A percentile compares a stretch with the other conserved stretches of the same genome.
Evolutionary conservation across 92 coral and sea anemone genomes (phyloP).

Genomic region (Porites rus): DNA sequence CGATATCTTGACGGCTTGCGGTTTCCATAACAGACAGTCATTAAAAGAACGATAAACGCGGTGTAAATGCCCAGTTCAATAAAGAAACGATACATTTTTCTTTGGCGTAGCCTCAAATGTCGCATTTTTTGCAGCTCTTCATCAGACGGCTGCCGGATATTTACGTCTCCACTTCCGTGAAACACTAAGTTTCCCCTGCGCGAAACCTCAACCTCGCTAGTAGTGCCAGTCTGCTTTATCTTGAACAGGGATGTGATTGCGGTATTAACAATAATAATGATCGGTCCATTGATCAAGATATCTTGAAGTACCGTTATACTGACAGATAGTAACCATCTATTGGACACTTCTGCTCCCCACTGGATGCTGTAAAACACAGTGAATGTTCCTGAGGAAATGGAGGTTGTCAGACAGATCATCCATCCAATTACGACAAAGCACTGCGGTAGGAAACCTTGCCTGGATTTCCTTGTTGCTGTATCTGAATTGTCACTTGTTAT

Average conservation of each 20-base stretch:
- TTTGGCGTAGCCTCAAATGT: constrained; percentile 27
- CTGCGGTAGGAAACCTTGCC: constrained; percentile 64
- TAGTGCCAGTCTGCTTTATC: background rate
- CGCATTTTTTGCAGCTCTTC: constrained; percentile 33
- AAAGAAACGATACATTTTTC: constrained; percentile 37
- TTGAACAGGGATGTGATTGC: constrained; percentile 12
- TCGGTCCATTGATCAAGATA: constrained; percentile 56
- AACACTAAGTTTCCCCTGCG: constrained; percentile 2
- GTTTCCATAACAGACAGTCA: constrained; percentile 57
- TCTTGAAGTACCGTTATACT: constrained; percentile 58
- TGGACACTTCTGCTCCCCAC: constrained; percentile 67
- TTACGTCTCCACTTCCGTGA: constrained; percentile 9
- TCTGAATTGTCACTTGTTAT: background rate
- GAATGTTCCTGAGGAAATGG: constrained; percentile 66
- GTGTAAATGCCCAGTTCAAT: constrained; percentile 51
- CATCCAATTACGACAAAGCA: constrained; percentile 71
- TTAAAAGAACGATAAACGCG: constrained; percentile 57
- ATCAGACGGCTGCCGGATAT: constrained; percentile 3
- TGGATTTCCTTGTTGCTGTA: background rate
- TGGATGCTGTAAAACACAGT: constrained; percentile 59
- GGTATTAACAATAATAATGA: constrained; percentile 40
- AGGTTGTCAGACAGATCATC: constrained; percentile 60
- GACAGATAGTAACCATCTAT: constrained; percentile 65
- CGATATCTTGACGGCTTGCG: constrained; percentile 56
- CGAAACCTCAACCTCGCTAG: background rate